phyloP scores from a whole-genome alignment of 1,140 invertebrate species.

The Drosophila repletoides region DNA sequence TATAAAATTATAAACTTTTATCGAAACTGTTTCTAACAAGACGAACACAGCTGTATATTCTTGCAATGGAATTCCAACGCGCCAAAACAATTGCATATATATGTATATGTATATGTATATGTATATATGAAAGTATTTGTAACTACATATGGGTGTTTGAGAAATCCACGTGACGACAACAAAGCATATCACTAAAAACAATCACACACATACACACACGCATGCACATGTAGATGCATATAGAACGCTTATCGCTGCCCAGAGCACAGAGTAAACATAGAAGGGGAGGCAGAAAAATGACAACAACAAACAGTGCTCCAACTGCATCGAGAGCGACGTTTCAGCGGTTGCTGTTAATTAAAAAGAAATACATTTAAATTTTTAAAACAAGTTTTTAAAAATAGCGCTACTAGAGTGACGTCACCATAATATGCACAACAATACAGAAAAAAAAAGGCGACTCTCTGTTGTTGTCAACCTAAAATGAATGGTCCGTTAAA shows the following conservation, averaged over 20 bases:
- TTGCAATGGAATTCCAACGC: conserved; percentile 16
- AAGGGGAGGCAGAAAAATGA: conserved; percentile 30
- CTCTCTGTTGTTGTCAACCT: conserved; percentile 44
- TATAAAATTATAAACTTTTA: no score
- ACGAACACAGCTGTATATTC: neutral
- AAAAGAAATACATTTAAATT: conserved; percentile 50
- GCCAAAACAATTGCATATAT: conserved; percentile 24
- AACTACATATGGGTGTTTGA: conserved; percentile 5
- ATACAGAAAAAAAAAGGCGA: conserved; percentile 43
- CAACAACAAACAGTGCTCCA: conserved; percentile 23
- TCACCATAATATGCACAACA: conserved; percentile 57
- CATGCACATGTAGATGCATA: conserved; percentile 2
- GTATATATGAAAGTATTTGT: conserved; percentile 10
- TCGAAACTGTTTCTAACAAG: neutral
- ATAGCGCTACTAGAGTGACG: conserved; percentile 54
- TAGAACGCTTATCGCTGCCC: conserved; percentile 44
- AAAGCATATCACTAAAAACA: conserved; percentile 49
- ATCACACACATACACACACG: conserved; percentile 1
- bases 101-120: neutral
- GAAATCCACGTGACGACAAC: conserved; percentile 63
- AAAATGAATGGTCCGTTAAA: conserved; percentile 51
- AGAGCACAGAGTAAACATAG: conserved; percentile 31
- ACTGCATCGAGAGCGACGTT: conserved; percentile 15
- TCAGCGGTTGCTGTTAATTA: conserved; percentile 17
- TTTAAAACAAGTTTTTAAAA: conserved; percentile 70